These are phyloP conservation scores for Drosophila mauritiana DNA, from an alignment of 1,140 invertebrate genomes.

Conservation along the genomic window DNA sequence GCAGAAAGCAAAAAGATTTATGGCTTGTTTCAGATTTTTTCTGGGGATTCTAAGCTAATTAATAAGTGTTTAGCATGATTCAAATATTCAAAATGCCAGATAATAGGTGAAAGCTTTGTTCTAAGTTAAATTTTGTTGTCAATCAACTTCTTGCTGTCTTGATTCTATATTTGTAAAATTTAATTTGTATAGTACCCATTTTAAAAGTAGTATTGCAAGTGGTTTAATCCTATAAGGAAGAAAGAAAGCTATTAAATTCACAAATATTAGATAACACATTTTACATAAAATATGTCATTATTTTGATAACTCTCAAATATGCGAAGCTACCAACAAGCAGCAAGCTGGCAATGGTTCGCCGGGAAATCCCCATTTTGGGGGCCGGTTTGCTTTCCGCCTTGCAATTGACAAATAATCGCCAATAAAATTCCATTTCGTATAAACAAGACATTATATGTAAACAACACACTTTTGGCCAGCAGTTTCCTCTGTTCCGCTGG, in stretches of 20 bases:
- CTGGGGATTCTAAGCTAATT: conserved; percentile 8
- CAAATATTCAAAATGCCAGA: not conserved
- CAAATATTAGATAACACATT: no score
- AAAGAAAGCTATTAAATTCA: no score
- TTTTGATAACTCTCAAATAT: conserved; percentile 3
- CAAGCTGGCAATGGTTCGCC: not conserved
- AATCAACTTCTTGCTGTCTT: no score
- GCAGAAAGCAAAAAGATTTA: conserved; percentile 16
- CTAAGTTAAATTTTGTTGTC: not conserved
- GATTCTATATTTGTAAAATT: no score
- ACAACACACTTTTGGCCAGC: conserved; percentile 39
- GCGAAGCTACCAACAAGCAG: not conserved
- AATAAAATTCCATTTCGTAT: conserved; percentile 30
- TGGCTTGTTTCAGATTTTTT: not conserved
- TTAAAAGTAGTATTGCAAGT: no score
- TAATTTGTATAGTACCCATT: no score
- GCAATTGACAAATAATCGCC: conserved; percentile 43
- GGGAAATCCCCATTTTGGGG: conserved; percentile 23
- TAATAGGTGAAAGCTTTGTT: not conserved
- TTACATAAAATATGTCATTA: not conserved
- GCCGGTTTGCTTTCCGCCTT: conserved; percentile 48
- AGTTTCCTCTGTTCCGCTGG: conserved; percentile 15
- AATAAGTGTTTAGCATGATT: not conserved
- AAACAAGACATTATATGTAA: conserved; percentile 41
- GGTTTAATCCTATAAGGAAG: no score